Evolutionary conservation across 2,797 vertebrate genomes (phyloP), one percentile per base, ranked within the genome.

Genomic region (Notolabrus celidotus): DNA sequence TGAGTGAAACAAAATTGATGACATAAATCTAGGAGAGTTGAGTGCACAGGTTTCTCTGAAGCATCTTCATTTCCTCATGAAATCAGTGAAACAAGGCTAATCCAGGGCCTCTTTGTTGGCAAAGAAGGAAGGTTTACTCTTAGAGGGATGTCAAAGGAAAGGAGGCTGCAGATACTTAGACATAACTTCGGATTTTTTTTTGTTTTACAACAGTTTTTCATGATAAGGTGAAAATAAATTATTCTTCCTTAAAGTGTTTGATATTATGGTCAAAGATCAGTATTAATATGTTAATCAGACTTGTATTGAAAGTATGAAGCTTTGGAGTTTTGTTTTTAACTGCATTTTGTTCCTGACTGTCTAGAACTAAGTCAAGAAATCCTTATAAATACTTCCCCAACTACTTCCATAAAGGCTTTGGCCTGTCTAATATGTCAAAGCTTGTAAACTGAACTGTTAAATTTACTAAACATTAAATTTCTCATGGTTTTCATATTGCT

Each of bases 391-490:
- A 29, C 2, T 20, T 1, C 19, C 33, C 61, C 43, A 59, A 16
- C 31, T 53, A 49, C 60, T 68, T 76, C 42, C 42, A 10, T 59
- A 1, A 34, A 39, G 49, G 27, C 36, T 34, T 47, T 14, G 55
- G 27, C 47, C 45, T 22, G 25, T 36, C 0, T 46, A 34, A 42
- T 17, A 45, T 14, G 42, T 67, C 6, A 60, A 49, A 52, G 49
- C 63, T 29, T 71, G 27, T 56, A 36, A 67, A 60, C 17, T 53
- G 29, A 43, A 12, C 19, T 42, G 54, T 77, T 64, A 70, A 67
- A 67, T 56, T 12, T 38, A 49, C 33, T 36, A 50, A 50, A 31
- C 22, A 38, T 49, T 27, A 12, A 46, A 46, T 20, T 45, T 55
- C 36, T 36, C 52, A 25, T 39, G 50, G 36, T 58, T 61, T 67